Base-by-base conservation (phyloP, 2,888 invertebrate genomes). In the Exephanes ischioxanthus region DNA sequence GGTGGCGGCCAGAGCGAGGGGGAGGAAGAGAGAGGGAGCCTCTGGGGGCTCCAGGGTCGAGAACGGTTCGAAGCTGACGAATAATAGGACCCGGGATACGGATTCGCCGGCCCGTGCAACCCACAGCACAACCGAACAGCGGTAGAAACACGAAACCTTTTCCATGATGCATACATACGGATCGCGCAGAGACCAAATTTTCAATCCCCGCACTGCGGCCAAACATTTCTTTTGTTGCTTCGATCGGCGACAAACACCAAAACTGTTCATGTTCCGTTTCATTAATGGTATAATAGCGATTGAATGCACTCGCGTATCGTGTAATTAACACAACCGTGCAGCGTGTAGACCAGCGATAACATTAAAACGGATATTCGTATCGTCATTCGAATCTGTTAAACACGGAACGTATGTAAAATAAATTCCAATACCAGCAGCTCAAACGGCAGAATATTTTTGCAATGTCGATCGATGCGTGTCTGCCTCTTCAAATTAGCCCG, bases 61-160 rank as follows among this genome's bases (percentile, higher is more conserved):
- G 71, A 83, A 77, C 61, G 53, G 45, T 83, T 48, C 77, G 76
- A 83, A 85, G 55, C 77, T 67, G 67, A 55, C 66, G 67, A 77
- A 77, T 77, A 77, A 53, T 66, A 55, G 41, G 53, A 67, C 26
- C 37, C 53, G 37, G 53, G 77, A 7, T 63, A 41, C 51, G 22
- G 41, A 16, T 55, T 77, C 55, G 41, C 22, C 53, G 53, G 53
- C 22, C 41, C 67, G 67, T 77, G 77, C 37, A 67, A 53, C n/a
- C 67, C 37, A 16, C 22, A 41, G 48, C 63, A 6, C 51, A 26
- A 33, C 16, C 51, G 51, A 67, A 37, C 22, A 11, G 67, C 67
- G 53, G 11, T 66, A 53, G 53, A 41, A 77, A n/a, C 68, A 37
- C 55, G 81, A 75, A 68, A 33, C 67, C 61, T 51, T 70, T 81